Evolutionary conservation across 2,888 invertebrate species (phyloP).

Genomic region (Mythimna ferrago): DNA sequence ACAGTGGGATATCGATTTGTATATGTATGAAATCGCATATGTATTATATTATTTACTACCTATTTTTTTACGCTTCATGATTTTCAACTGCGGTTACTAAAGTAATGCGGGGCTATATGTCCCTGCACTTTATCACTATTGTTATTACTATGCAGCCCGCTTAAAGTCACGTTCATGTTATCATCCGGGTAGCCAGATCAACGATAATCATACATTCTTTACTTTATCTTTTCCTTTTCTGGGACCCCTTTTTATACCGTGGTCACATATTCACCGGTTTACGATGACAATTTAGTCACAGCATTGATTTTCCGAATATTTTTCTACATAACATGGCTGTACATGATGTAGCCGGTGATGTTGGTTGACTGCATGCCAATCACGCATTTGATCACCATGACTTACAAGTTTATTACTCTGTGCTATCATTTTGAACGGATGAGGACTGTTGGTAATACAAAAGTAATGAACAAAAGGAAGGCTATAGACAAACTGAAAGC

Average conservation of each 20-base stretch:
- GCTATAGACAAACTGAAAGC: slow-evolving; percentile 75
- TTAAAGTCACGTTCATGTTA: slow-evolving; percentile 53
- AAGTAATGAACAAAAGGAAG: slow-evolving; percentile 65
- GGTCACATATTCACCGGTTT: slow-evolving; percentile 83
- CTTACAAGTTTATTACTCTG: slow-evolving; percentile 82
- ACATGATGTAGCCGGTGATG: slow-evolving; percentile 88
- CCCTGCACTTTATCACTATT: slow-evolving; percentile 36
- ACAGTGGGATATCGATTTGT: neutral
- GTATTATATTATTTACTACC: slow-evolving; percentile 8
- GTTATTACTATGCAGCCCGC: slow-evolving; percentile 45
- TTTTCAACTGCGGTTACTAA: slow-evolving; percentile 5
- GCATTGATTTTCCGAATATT: slow-evolving; percentile 79
- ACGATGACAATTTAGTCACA: slow-evolving; percentile 74
- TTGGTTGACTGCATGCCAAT: slow-evolving; percentile 85
- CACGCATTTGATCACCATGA: slow-evolving; percentile 79
- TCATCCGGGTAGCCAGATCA: slow-evolving; percentile 51
- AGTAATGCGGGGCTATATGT: slow-evolving; percentile 25
- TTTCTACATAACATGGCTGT: slow-evolving; percentile 84
- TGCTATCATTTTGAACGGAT: slow-evolving; percentile 78
- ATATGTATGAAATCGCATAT: neutral
- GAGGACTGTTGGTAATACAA: slow-evolving; percentile 67
- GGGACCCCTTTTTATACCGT: slow-evolving; percentile 85
- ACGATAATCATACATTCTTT: slow-evolving; percentile 55
- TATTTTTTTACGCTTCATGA: neutral
- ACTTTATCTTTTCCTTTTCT: slow-evolving; percentile 64